phyloP scores from a whole-genome alignment of 2,888 invertebrate genomes.

The Oscheius sp. region DNA sequence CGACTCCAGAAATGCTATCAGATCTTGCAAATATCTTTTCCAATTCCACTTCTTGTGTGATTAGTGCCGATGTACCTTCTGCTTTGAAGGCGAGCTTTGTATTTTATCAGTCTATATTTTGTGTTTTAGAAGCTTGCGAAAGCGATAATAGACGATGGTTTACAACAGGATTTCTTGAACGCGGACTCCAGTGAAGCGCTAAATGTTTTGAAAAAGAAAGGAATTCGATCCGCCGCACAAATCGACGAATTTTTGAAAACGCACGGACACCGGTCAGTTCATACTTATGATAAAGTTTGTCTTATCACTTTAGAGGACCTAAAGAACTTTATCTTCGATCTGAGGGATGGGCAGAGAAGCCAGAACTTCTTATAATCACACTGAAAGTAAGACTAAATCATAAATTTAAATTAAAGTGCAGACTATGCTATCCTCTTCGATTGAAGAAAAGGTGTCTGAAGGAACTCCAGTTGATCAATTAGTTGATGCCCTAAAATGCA shows the following conservation, averaged over 20 bases:
- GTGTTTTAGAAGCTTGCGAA: constrained; percentile 53
- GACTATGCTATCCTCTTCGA: constrained; percentile 11
- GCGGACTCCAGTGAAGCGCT: constrained; percentile 58
- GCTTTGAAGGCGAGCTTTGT: constrained; percentile 71
- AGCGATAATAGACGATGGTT: constrained; percentile 44
- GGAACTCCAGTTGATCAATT: constrained; percentile 35
- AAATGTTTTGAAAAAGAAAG: constrained; percentile 32
- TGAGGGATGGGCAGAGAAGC: constrained; percentile 78
- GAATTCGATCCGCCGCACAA: constrained; percentile 64
- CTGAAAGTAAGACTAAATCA: constrained; percentile 76
- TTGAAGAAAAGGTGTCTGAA: constrained; percentile 7
- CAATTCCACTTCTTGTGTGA: constrained; percentile 77
- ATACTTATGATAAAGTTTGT: background rate
- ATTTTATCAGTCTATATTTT: background rate
- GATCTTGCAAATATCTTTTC: constrained; percentile 80
- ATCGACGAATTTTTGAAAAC: constrained; percentile 77
- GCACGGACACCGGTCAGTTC: constrained; percentile 78
- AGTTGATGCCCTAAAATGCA: constrained; percentile 50
- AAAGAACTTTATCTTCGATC: constrained; percentile 78
- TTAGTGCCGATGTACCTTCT: constrained; percentile 81
- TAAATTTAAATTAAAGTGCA: background rate
- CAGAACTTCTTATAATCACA: constrained; percentile 76
- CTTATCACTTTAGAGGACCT: constrained; percentile 40
- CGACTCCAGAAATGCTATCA: constrained; percentile 77
- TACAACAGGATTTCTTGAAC: constrained; percentile 43